A percentile compares a stretch with the other conserved stretches of the same genome.
phyloP scores from a whole-genome alignment of 2,797 vertebrate genomes.

The Chiroxiphia lanceolata region DNA sequence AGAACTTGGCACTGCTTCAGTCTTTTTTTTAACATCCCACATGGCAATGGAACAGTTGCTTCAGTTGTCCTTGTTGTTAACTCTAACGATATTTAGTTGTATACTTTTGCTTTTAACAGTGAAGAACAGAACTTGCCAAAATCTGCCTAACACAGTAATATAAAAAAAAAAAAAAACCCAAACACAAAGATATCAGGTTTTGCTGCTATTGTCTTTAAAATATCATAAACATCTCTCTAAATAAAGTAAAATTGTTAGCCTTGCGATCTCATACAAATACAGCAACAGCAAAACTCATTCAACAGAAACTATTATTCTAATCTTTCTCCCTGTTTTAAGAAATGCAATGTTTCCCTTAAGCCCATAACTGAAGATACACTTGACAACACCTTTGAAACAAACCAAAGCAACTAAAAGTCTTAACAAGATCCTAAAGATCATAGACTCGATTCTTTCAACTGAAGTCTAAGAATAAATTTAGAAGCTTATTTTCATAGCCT shows the following conservation, averaged over 20 bases:
- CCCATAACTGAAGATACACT: neutral
- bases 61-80: neutral
- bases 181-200: neutral
- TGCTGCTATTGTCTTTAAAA: neutral
- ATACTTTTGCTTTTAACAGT: neutral
- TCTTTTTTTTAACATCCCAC: constrained; percentile 2
- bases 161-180: too few species aligned
- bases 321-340: neutral
- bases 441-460: neutral
- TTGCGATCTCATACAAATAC: neutral
- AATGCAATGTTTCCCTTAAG: neutral
- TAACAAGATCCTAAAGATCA: neutral
- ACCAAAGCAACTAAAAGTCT: neutral
- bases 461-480: neutral
- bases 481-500: neutral
- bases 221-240: neutral
- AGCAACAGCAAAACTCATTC: neutral
- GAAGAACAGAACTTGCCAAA: neutral
- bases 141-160: neutral
- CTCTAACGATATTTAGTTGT: neutral
- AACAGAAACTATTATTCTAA: neutral
- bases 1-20: neutral
- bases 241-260: neutral
- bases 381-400: neutral
- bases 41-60: neutral